These are phyloP conservation scores for Synanthedon myopaeformis DNA, from an alignment of 2,888 invertebrate species.

Conservation along the genomic window DNA sequence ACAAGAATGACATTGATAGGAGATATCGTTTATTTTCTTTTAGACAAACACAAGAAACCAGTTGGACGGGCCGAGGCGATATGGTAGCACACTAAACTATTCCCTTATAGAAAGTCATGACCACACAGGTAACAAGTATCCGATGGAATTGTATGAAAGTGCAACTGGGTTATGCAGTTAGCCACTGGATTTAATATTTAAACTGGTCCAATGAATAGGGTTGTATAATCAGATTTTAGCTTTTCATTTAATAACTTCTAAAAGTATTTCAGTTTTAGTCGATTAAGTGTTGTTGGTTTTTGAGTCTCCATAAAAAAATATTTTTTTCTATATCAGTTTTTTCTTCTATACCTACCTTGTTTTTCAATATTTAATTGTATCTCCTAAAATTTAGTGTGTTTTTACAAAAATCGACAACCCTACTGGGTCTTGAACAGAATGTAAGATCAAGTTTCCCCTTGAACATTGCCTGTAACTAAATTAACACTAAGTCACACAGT, in stretches of 20 bases:
- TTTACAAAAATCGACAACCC: no score
- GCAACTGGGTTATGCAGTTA: slow-evolving; percentile 1
- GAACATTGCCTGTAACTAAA: background rate
- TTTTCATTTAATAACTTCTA: no score
- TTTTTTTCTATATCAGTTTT: no score
- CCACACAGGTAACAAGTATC: slow-evolving; percentile 6
- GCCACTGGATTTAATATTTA: background rate
- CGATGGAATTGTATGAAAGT: slow-evolving; percentile 9
- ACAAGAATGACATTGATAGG: background rate
- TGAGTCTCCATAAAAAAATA: no score
- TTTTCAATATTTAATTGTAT: no score
- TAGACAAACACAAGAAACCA: slow-evolving; percentile 6
- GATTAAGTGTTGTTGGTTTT: no score
- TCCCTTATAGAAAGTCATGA: slow-evolving; percentile 11
- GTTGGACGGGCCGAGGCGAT: slow-evolving; percentile 10
- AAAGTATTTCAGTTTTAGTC: no score
- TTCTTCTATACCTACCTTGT: no score
- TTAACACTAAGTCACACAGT: background rate
- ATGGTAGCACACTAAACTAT: slow-evolving; percentile 15
- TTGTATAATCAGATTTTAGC: no score
- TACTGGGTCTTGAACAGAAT: background rate
- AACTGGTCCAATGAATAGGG: background rate
- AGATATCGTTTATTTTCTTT: background rate
- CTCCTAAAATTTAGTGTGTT: no score
- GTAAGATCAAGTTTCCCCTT: background rate